Evolutionary conservation across 2,113 vertebrate genomes (phyloP), one percentile per base, ranked within the genome.

Genomic region (Vicugna pacos): DNA sequence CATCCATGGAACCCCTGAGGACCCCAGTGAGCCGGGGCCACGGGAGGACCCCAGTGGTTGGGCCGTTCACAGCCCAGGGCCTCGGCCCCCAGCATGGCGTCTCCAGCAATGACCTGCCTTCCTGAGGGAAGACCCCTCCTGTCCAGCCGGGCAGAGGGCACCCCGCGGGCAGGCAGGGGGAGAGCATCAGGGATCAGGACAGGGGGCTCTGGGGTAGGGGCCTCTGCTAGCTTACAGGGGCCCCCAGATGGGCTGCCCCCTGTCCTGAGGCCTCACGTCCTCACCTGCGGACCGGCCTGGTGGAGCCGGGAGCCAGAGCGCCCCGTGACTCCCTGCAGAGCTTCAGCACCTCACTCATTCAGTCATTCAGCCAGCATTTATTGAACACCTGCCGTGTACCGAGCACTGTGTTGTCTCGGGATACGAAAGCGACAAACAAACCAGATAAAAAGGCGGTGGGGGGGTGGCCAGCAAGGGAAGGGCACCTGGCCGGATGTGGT

Each of bases 401-500:
- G 26, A 46, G 22, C 24, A 17, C n/a, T 1, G 3, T 6, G 26
- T 70, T 46, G 28, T 56, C 75, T 93, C 30, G 32, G 77, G 8
- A 3, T 24, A 26, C 2, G 4, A 30, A 69, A 62, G 48, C 52
- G 54, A 48, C 48, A 16, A 72, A 46, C 15, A 24, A 56, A 48
- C 4, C 32, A 8, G 24, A 60, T 46, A 15, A 42, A 85, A 28
- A 13, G 8, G 42, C 38, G 6, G 19, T 13, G 46, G 6, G 35
- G 79, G 48, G 52, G 35, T 3, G 26, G 48, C 9, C 16, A 20
- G 17, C 3, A 0, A 4, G 48, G 20, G 2, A 32, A 16, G 24
- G 16, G 12, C 10, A 1, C 56, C n/a, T 16, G 28, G 64, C 4
- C 0, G 2, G 12, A 4, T 0, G 2, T 32, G 28, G 38, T 69